A percentile compares a stretch with the other conserved stretches of the same genome.
Evolutionary conservation across 2,113 vertebrate species (phyloP).

Genomic region (Cyphomyrus discorhynchus): DNA sequence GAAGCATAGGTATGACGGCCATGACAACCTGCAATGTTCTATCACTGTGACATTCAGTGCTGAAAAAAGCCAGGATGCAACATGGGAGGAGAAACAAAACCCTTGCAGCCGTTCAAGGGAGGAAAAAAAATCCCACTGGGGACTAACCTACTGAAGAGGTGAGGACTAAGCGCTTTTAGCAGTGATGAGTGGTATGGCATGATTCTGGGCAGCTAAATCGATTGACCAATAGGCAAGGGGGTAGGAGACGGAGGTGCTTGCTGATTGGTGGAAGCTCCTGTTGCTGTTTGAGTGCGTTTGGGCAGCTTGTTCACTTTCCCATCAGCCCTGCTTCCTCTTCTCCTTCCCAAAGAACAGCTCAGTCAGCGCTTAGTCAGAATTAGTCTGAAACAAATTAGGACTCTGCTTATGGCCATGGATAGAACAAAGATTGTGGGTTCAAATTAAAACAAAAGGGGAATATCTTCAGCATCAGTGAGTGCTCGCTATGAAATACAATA

Average conservation of each 20-base stretch:
- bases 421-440: constrained; percentile 43
- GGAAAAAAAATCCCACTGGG: neutral
- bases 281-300: constrained; percentile 20
- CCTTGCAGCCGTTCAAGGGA: neutral
- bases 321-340: constrained; percentile 15
- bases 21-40: neutral
- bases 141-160: neutral
- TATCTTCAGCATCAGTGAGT: constrained; percentile 44
- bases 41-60: neutral
- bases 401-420: constrained; percentile 40
- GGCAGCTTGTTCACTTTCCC: neutral
- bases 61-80: neutral
- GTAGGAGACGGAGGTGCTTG: neutral
- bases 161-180: neutral
- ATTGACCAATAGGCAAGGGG: neutral
- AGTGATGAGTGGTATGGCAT: neutral
- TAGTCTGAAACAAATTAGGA: constrained; percentile 48
- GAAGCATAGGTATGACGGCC: neutral
- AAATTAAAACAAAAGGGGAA: constrained; percentile 49
- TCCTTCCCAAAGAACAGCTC: constrained; percentile 26
- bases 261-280: neutral
- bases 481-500: constrained; percentile 45
- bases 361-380: constrained; percentile 42
- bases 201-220: neutral
- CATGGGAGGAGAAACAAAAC: neutral